These are phyloP conservation scores for Paramisgurnus dabryanus DNA, from an alignment of 2,113 vertebrate genomes.

Conservation along the genomic window DNA sequence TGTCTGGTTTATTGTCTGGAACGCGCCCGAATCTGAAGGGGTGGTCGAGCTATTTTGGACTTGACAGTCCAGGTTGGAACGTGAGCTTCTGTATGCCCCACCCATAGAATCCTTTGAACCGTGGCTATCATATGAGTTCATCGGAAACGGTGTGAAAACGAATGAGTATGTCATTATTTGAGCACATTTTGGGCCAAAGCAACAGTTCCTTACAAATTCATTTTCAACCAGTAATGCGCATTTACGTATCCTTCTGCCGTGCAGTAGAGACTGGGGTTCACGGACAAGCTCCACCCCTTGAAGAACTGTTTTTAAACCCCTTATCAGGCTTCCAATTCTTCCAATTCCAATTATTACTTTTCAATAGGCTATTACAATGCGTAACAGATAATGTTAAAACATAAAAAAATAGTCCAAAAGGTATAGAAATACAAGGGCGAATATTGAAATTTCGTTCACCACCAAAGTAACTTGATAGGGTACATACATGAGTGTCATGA, in stretches of 20 bases:
- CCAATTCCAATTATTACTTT: slow-evolving; percentile 33
- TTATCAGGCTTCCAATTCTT: background rate
- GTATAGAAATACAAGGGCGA: no score
- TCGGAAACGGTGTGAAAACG: slow-evolving; percentile 41
- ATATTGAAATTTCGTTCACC: no score
- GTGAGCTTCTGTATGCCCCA: slow-evolving; percentile 11
- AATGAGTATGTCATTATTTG: slow-evolving; percentile 51
- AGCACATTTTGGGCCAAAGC: slow-evolving; percentile 54
- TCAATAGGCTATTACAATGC: no score
- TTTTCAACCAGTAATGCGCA: slow-evolving; percentile 49
- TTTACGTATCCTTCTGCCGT: slow-evolving; percentile 50
- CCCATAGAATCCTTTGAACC: slow-evolving; percentile 23
- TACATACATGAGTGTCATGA: no score
- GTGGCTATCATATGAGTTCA: slow-evolving; percentile 51
- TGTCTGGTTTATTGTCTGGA: slow-evolving; percentile 51
- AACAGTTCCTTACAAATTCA: slow-evolving; percentile 48
- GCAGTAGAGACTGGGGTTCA: slow-evolving; percentile 62
- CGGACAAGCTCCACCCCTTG: slow-evolving; percentile 57
- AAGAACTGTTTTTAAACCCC: slow-evolving; percentile 36
- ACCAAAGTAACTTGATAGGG: no score
- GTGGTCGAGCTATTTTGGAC: slow-evolving; percentile 46
- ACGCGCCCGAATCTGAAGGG: slow-evolving; percentile 24
- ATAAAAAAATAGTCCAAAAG: no score
- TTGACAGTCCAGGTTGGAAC: slow-evolving; percentile 33
- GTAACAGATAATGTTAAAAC: no score